Percentiles rank a stretch among this genome's conserved stretches.
Evolutionary conservation across 2,113 vertebrate genomes (phyloP).

Genomic region (Lichenostomus cassidix): DNA sequence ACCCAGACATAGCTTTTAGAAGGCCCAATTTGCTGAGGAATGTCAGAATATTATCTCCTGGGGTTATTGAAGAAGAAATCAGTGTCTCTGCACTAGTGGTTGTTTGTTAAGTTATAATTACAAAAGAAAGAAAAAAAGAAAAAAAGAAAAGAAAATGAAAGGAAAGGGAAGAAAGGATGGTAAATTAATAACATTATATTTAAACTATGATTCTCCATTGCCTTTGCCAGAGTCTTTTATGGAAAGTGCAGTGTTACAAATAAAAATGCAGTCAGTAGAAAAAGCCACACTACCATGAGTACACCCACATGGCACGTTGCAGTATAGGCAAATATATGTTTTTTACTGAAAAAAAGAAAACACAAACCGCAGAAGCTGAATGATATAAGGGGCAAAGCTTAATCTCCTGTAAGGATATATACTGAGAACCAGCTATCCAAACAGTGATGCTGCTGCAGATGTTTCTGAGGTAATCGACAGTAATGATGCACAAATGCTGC

Average conservation of each 20-base stretch:
- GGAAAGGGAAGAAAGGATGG: background rate
- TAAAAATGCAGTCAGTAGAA: constrained; percentile 21
- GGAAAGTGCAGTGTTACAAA: constrained; percentile 46
- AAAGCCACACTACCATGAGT: background rate
- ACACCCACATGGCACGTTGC: constrained; percentile 13
- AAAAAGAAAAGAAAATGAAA: no score
- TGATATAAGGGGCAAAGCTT: background rate
- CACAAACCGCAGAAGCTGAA: constrained; percentile 3
- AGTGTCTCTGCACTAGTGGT: background rate
- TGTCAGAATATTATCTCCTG: background rate
- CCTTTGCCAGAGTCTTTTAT: constrained; percentile 56
- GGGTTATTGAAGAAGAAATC: constrained; percentile 33
- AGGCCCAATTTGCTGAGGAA: constrained; percentile 28
- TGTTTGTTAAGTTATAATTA: constrained; percentile 38
- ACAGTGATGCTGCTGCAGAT: constrained; percentile 4
- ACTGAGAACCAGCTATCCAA: constrained; percentile 47
- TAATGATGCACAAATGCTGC: background rate
- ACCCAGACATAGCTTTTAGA: constrained; percentile 52
- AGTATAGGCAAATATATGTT: constrained; percentile 2
- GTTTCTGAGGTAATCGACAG: constrained; percentile 37
- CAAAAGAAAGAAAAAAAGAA: background rate
- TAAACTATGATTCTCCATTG: constrained; percentile 31
- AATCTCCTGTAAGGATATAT: background rate
- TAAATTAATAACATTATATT: constrained; percentile 50
- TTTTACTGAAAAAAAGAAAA: background rate